Percentiles rank a stretch among this genome's conserved stretches.
These are phyloP conservation scores for Epinotia bilunana DNA, from an alignment of 2,888 invertebrate genomes.

Conservation along the genomic window DNA sequence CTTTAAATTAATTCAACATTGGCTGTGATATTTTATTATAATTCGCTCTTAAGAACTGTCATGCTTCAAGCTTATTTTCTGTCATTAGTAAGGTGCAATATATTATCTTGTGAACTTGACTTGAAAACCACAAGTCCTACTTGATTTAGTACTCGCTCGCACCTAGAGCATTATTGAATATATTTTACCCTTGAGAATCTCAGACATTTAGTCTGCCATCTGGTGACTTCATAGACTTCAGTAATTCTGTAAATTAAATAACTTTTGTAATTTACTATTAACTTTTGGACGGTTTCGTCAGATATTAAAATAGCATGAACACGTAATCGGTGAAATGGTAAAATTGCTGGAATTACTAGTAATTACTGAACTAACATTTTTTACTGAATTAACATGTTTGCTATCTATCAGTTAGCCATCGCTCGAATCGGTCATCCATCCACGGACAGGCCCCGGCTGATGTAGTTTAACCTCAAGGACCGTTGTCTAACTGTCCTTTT, in stretches of 20 bases:
- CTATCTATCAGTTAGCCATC: no score
- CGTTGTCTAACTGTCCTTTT: not conserved
- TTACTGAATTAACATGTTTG: no score
- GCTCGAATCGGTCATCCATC: no score
- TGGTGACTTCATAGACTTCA: not conserved
- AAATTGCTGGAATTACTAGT: not conserved
- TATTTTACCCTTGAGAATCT: not conserved
- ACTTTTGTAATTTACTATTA: not conserved
- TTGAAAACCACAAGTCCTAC: slow-evolving; percentile 13
- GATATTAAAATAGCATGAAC: no score
- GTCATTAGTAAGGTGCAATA: slow-evolving; percentile 30
- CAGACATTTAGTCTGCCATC: not conserved
- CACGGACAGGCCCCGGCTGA: no score
- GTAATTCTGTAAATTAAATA: slow-evolving; percentile 2
- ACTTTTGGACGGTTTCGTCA: no score
- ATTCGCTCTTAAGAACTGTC: slow-evolving; percentile 33
- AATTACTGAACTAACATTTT: no score
- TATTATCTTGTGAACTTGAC: slow-evolving; percentile 27
- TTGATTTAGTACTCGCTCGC: not conserved
- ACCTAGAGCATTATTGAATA: not conserved
- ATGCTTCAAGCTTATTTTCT: slow-evolving; percentile 25
- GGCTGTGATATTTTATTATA: slow-evolving; percentile 32
- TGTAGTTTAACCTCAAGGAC: no score
- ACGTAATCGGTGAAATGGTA: not conserved
- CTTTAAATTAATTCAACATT: slow-evolving; percentile 34